Evolutionary conservation across 2,888 invertebrate species (phyloP), one percentile per base, ranked within the genome.

Genomic region (Microctonus aethiopoides): DNA sequence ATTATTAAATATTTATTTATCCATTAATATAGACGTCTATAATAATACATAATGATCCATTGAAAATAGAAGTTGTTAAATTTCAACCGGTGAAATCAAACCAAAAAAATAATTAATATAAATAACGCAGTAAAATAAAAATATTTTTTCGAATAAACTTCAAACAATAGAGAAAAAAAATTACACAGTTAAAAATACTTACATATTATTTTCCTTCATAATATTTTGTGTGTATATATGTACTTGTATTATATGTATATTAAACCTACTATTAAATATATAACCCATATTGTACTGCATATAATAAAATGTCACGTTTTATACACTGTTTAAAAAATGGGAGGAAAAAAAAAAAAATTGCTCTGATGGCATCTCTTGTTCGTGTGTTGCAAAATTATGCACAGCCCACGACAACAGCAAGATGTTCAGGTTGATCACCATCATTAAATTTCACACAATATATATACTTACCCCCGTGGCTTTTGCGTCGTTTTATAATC

Each of bases 401-500:
- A 57, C 52, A 66, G 54, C 16, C 41, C 41, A 73, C 61, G 26
- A 54, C 34, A 11, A n/a, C 41, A 51, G 13, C 59, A 39, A 56
- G 29, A 62, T 61, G 71, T 16, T 60, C 52, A 56, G 67, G 67
- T 66, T 72, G 74, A 75, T 76, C 74, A 71, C 68, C 41, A 72
- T 70, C 72, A 67, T 72, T 76, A 76, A 74, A 76, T 74, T 76
- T 71, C 71, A 75, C 68, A 41, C 13, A 71, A 67, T 67, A 68
- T 70, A 69, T 70, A 71, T 64, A 41, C 2, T n/a, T 41, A 41
- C 41, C 41, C 41, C 41, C 5, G 41, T 41, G 41, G 41, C 16
- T 46, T 46, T 16, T 16, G 20, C 20, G 0, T n/a, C 41, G 16
- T 46, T 46, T 46, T 46, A 46, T 46, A 46, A 46, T 46, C 41